phyloP scores from a whole-genome alignment of 2,888 invertebrate species.

The Drosophila yooni region DNA sequence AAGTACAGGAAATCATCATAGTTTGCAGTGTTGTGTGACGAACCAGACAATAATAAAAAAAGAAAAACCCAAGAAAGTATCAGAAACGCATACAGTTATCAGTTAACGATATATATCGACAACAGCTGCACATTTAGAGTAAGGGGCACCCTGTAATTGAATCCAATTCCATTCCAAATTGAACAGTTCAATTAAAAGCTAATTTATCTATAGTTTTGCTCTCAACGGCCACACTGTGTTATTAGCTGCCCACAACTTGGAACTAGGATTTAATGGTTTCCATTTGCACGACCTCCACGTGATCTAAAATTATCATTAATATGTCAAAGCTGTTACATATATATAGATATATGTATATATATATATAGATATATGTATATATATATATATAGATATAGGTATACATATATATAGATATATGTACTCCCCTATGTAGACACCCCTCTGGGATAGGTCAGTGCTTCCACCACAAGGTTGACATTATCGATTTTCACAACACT shows the following conservation, averaged over 20 bases:
- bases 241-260: conserved; percentile 13
- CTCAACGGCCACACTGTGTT: conserved; percentile 18
- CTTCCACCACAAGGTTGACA: not conserved
- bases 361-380: not conserved
- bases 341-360: not conserved
- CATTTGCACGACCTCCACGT: conserved; percentile 6
- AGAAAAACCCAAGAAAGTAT: not conserved
- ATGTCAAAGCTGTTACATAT: conserved; percentile 29
- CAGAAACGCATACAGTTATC: not conserved
- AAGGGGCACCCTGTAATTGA: conserved; percentile 17
- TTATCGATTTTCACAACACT: conserved; percentile 43
- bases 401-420: not conserved
- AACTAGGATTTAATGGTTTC: conserved; percentile 21
- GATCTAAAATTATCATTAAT: conserved; percentile 44
- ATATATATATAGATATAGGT: too few relatives aligned
- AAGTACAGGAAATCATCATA: not conserved
- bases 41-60: not conserved
- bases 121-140: not conserved
- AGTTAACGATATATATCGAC: not conserved
- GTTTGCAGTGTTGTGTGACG: conserved; percentile 17
- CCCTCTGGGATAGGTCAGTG: conserved; percentile 50
- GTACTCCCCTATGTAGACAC: not conserved
- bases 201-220: conserved; percentile 33
- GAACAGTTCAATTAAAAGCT: conserved; percentile 43
- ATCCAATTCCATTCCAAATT: conserved; percentile 25